Evolutionary conservation across 1,140 invertebrate genomes (phyloP).

Genomic region (Solenopsis fugax): DNA sequence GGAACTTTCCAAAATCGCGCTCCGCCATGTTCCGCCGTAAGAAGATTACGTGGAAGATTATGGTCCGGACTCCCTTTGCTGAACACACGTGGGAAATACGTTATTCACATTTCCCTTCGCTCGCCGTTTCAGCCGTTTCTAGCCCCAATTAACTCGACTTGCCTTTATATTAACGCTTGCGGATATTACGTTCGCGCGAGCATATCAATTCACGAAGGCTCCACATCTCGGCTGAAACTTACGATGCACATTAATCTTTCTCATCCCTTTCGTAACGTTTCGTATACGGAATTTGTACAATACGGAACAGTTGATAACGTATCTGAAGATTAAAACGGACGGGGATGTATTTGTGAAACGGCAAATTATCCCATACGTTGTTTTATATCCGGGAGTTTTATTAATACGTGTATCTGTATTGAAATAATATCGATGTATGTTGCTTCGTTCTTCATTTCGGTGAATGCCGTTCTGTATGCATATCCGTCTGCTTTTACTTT

Average conservation of each 20-base stretch:
- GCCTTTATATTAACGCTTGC: constrained; percentile 63
- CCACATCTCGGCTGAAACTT: not conserved
- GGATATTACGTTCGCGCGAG: constrained; percentile 27
- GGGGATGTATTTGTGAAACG: not conserved
- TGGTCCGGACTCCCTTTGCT: not conserved
- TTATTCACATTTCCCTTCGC: not conserved
- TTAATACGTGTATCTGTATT: not conserved
- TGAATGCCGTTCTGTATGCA: not conserved
- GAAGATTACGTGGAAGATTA: constrained; percentile 53
- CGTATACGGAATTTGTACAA: not conserved
- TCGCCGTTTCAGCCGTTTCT: not conserved
- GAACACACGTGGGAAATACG: constrained; percentile 66
- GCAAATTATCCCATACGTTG: not conserved
- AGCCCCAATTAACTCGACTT: constrained; percentile 63
- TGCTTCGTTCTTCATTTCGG: not conserved
- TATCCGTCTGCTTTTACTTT: not conserved
- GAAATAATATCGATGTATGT: not conserved
- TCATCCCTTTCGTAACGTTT: not conserved
- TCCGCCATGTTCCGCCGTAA: not conserved
- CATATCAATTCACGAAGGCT: constrained; percentile 21
- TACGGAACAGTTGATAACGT: not conserved
- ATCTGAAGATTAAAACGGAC: constrained; percentile 2
- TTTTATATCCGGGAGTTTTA: constrained; percentile 9
- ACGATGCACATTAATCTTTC: constrained; percentile 26
- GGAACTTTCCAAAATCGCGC: constrained; percentile 38